A percentile compares a stretch with the other conserved stretches of the same genome.
These are phyloP conservation scores for Pionites leucogaster DNA, from an alignment of 2,113 vertebrate genomes.

Conservation along the genomic window DNA sequence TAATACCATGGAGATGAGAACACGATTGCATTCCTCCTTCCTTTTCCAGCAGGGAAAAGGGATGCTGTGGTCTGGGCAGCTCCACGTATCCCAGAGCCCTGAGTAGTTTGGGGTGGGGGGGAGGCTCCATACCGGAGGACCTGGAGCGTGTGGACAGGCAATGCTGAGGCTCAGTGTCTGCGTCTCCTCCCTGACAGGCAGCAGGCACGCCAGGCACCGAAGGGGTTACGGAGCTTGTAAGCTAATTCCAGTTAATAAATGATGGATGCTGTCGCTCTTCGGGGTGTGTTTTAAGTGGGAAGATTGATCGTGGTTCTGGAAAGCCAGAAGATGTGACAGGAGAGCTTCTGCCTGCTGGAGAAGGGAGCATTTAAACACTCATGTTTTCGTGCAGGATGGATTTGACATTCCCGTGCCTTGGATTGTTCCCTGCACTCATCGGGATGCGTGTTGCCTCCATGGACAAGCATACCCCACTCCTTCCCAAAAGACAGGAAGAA, in stretches of 20 bases:
- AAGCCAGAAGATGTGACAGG: slow-evolving; percentile 11
- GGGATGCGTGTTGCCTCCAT: rapidly evolving
- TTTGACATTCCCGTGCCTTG: background rate
- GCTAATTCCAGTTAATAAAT: background rate
- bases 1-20: background rate
- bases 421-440: rapidly evolving
- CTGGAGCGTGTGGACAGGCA: background rate
- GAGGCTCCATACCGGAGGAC: background rate
- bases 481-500: background rate
- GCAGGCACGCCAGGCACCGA: background rate
- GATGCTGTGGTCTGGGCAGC: background rate
- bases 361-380: background rate
- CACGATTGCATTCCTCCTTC: background rate
- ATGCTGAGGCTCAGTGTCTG: background rate
- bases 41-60: background rate
- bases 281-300: background rate
- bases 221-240: background rate
- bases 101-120: background rate
- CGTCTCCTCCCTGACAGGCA: background rate
- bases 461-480: background rate
- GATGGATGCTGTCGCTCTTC: background rate
- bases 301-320: background rate
- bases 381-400: background rate
- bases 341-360: slow-evolving; percentile 24
- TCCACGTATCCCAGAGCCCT: background rate